Evolutionary conservation across 92 coral and sea anemone genomes (phyloP), one percentile per base, ranked within the genome.

Genomic region (Phymanthus crucifer): DNA sequence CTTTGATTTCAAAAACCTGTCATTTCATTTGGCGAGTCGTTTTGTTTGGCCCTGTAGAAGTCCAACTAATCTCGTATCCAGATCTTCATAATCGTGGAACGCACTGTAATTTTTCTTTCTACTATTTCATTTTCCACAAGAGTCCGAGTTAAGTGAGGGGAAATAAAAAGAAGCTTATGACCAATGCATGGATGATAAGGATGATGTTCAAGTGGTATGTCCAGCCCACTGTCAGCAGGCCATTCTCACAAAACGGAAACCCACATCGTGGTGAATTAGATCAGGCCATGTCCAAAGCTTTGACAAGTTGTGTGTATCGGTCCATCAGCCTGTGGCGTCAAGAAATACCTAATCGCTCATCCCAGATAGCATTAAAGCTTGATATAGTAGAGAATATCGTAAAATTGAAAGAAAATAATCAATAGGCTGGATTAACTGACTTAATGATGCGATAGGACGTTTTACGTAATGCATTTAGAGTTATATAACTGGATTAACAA

Each of bases 191-290:
- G 68, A 61, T 61, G 68, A 61, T 61, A 61, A 61, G 68, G 68
- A 61, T 61, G 68, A 61, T 61, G n/a, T 61, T 61, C 68, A 29
- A 61, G 68, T 61, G 68, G 68, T 34, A 29, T 11, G 68, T 61
- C 68, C 68, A 61, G 34, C 68, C 68, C 68, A 61, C 68, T 61
- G 68, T 61, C 68, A 61, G 68, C 68, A 61, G 68, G 68, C 68
- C 29, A 61, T 61, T 61, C 68, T 61, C 68, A 61, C 68, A 61
- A 61, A 61, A 27, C 68, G 68, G 68, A 61, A 61, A 61, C 68
- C 68, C 68, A 61, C 68, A 61, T 61, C 29, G 29, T 27, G 68
- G 68, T n/a, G 64, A 61, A 61, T 61, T 61, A 61, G 68, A 61
- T 61, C 32, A 27, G 68, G 26, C 29, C 33, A 27, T 11, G 68